Base-by-base conservation (phyloP, 2,797 vertebrate species). In the Pseudopleuronectes americanus region DNA sequence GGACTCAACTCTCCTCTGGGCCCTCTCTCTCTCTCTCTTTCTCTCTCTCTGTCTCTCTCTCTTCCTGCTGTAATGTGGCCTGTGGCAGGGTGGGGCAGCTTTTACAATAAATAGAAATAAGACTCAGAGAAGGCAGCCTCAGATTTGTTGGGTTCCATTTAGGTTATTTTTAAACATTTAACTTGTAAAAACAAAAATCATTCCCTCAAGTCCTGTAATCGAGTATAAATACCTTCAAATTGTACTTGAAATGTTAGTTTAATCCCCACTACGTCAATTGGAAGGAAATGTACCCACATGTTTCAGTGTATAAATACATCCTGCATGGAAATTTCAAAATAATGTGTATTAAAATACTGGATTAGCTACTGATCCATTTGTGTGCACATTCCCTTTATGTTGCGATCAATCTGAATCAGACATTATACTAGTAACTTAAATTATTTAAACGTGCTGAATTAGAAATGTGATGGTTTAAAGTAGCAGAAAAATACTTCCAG, bases 71-170 rank as follows among this genome's bases (percentile, higher is more conserved):
- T 80, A 55, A 57, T 72, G 77, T 79, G 76, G 66, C 59, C 57
- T 54, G 75, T 41, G 71, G 75, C 77, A 72, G 87, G 89, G 87
- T 78, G 86, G 77, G 85, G 85, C 84, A 60, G 5, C 41, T 7
- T 73, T 68, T 73, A 68, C 60, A 51, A 64, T 57, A 61, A 81
- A 19, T n/a, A 71, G 10, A 62, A 58, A 71, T 55, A 61, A 23
- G 62, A 43, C 5, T 1, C 8, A 58, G 64, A 4, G 55, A 36
- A 26, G 3, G n/a, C 36, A 61, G 36, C 3, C 0, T 48, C 17
- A 2, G 17, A 31, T 41, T 4, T 10, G 47, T 9, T 14, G 28
- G 38, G 53, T 17, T 19, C 14, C 1, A 53, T 22, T 24, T 1
- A 52, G 43, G 43, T 45, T 45, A 45, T 45, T 45, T 45, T 45